Base-by-base conservation (phyloP, 2,888 invertebrate genomes). In the Phasia obesa region DNA sequence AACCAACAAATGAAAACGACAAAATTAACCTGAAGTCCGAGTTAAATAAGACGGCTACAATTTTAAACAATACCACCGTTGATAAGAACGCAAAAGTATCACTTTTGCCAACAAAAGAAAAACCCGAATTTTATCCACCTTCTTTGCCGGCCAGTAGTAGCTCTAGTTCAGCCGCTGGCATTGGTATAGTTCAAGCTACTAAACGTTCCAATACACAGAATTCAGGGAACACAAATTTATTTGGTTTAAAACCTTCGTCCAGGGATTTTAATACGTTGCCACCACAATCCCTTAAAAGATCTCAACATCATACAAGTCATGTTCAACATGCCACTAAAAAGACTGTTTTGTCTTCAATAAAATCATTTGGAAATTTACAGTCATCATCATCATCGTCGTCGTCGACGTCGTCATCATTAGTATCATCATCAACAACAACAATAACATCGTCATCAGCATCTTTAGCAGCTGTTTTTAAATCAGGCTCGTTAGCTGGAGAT, bases 271-370 rank as follows among this genome's bases (percentile, higher is more conserved):
- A 21, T 6, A 51, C 67, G 3, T 35, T 67, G 23, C 38, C 77
- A 21, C 38, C 77, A 21, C 71, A 73, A 62, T 67, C 77, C 35
- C 77, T 79, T n/a, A 83, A 83, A 79, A 75, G 83, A 83, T 83
- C 83, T 83, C 83, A n/a, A n/a, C n/a, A n/a, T n/a, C n/a, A n/a
- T n/a, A n/a, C n/a, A n/a, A n/a, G n/a, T n/a, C n/a, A 73, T 42
- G 38, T 51, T 19, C 62, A 71, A 71, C 59, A 69, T 53, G 71
- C 42, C 44, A 77, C 71, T 25, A 71, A 55, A 69, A 84, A 65
- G 84, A 70, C 78, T 80, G 82, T 70, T 51, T 21, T 67, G 77
- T 65, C 69, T 59, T 53, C 78, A 70, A 62, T 77, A 31, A 80
- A 80, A 71, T 38, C 74, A 51, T 74, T 65, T 27, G 79, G 53